phyloP scores from a whole-genome alignment of 2,113 vertebrate species.

The Gasterosteus nipponicus region DNA sequence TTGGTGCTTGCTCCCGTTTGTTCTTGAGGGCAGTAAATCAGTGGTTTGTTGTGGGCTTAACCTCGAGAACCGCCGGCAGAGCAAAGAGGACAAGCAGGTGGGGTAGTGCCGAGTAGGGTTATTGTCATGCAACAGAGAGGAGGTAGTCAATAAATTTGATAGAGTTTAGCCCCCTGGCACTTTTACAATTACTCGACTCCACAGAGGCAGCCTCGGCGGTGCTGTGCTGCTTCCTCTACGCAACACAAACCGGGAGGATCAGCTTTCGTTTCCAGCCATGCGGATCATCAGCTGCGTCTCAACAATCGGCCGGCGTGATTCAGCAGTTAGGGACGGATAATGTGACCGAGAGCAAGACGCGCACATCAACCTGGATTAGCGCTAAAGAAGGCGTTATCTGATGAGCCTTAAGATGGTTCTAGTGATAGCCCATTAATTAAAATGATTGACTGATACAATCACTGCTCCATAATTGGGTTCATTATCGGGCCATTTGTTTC shows the following conservation, averaged over 20 bases:
- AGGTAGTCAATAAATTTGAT: conserved; percentile 71
- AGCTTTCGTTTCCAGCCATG: conserved; percentile 24
- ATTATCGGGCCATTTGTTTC: conserved; percentile 44
- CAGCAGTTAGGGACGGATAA: conserved; percentile 33
- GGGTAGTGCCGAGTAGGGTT: conserved; percentile 39
- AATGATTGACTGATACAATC: conserved; percentile 54
- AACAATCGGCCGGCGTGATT: conserved; percentile 14
- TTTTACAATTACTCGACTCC: conserved; percentile 60
- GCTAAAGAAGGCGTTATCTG: conserved; percentile 37
- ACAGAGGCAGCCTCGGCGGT: conserved; percentile 9
- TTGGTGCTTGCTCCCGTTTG: conserved; percentile 65
- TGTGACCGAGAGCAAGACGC: conserved; percentile 35
- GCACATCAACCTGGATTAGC: conserved; percentile 38
- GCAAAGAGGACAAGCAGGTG: conserved; percentile 57
- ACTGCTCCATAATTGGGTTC: conserved; percentile 43
- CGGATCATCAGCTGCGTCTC: conserved; percentile 17
- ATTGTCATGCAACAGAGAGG: conserved; percentile 61
- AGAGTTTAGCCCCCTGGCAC: conserved; percentile 61
- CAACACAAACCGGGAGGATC: conserved; percentile 14
- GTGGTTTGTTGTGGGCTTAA: conserved; percentile 69
- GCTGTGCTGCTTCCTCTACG: conserved; percentile 9
- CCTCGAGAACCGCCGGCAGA: conserved; percentile 64
- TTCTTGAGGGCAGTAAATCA: conserved; percentile 68
- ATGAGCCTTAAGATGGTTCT: conserved; percentile 39
- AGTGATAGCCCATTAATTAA: conserved; percentile 57